These are phyloP conservation scores for Hedya salicella DNA, from an alignment of 2,888 invertebrate genomes.

Conservation along the genomic window DNA sequence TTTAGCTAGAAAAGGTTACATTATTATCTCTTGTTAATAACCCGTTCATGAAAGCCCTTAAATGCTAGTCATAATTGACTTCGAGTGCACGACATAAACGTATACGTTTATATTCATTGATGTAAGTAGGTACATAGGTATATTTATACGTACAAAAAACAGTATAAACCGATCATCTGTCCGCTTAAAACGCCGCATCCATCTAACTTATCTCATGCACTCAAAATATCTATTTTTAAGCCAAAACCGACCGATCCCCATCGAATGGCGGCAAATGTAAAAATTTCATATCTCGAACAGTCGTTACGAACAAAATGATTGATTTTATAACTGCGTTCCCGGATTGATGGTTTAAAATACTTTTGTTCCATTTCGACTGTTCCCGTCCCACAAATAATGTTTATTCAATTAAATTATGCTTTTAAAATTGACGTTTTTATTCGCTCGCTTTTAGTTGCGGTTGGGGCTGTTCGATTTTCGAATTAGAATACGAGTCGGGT, in stretches of 20 bases:
- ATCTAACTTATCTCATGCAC: constrained; percentile 81
- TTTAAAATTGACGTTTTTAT: constrained; percentile 44
- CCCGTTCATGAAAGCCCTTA: too few relatives aligned
- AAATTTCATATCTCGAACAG: constrained; percentile 72
- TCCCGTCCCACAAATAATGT: constrained; percentile 58
- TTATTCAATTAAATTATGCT: constrained; percentile 48
- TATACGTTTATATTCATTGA: too few relatives aligned
- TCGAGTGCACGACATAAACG: not conserved
- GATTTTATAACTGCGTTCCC: constrained; percentile 78
- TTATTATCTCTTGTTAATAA: too few relatives aligned
- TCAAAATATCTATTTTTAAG: constrained; percentile 83
- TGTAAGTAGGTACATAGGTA: too few relatives aligned
- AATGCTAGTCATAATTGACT: not conserved
- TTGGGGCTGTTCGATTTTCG: constrained; percentile 29
- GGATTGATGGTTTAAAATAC: constrained; percentile 75
- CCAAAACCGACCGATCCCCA: constrained; percentile 64
- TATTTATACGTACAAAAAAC: constrained; percentile 46
- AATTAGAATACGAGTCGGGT: constrained; percentile 35
- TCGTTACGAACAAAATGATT: constrained; percentile 77
- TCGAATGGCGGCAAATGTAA: constrained; percentile 68
- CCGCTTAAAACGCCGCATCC: constrained; percentile 69
- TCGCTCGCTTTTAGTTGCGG: constrained; percentile 39
- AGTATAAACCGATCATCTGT: constrained; percentile 69
- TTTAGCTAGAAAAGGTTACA: too few relatives aligned
- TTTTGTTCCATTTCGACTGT: constrained; percentile 55